Percentiles rank a stretch among this genome's conserved stretches.
Evolutionary conservation across 2,888 invertebrate species (phyloP).

Genomic region (Andrena bucephala): DNA sequence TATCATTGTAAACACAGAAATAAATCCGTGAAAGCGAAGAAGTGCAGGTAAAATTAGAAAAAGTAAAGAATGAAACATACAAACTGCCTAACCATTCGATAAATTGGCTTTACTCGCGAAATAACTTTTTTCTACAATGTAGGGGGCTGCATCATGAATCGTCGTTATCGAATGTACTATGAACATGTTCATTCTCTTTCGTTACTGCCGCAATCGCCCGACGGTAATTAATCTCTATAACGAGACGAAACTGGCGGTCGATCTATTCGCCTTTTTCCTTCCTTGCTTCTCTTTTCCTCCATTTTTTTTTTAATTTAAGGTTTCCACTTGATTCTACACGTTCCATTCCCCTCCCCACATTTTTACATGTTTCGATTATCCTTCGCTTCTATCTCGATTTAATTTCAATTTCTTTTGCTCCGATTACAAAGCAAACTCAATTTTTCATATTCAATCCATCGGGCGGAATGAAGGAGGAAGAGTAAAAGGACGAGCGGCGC

Average conservation of each 20-base stretch:
- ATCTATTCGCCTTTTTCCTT: neutral
- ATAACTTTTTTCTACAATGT: conserved; percentile 72
- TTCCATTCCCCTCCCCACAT: conserved; percentile 16
- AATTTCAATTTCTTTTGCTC: conserved; percentile 58
- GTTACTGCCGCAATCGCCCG: conserved; percentile 38
- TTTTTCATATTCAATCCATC: conserved; percentile 60
- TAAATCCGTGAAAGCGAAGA: neutral
- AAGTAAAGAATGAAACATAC: conserved; percentile 62
- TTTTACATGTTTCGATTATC: conserved; percentile 49
- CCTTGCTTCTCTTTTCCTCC: no score
- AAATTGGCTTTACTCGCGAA: conserved; percentile 81
- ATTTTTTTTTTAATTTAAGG: conserved; percentile 25
- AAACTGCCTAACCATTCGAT: conserved; percentile 76
- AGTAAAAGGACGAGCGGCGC: neutral
- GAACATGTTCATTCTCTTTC: conserved; percentile 52
- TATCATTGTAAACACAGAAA: no score
- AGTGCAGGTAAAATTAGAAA: conserved; percentile 24
- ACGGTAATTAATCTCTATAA: conserved; percentile 57
- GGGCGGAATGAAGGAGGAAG: neutral
- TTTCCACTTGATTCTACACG: conserved; percentile 28
- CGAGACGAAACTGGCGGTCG: conserved; percentile 52
- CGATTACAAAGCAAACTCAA: conserved; percentile 57
- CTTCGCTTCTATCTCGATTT: conserved; percentile 51
- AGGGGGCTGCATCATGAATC: conserved; percentile 53
- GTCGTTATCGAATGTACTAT: conserved; percentile 59